Conservation (phyloP, 2,113 vertebrate genomes). For the Nesogale talazaci region DNA sequence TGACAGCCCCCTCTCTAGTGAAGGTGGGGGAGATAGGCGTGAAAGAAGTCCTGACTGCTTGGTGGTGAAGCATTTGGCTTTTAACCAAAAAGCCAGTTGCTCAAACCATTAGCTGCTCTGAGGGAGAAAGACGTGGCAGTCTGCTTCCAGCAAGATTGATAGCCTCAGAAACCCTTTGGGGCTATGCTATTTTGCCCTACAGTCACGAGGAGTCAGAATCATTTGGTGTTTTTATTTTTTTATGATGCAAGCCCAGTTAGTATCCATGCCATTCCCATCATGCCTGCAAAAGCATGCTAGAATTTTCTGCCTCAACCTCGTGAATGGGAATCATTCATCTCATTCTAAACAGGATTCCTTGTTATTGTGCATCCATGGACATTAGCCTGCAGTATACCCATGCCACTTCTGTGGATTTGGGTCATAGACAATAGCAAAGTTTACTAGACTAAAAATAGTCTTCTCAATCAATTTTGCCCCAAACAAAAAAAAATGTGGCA, state of each 20-base stretch:
- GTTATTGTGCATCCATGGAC: too few species aligned
- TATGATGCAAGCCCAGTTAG: not conserved
- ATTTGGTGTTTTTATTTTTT: not conserved
- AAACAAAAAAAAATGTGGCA: not conserved
- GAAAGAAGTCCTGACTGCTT: too few species aligned
- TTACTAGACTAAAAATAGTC: not conserved
- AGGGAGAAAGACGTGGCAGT: too few species aligned
- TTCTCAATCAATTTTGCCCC: conserved; percentile 9
- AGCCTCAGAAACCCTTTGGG: too few species aligned
- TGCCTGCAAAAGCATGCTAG: not conserved
- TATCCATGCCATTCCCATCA: not conserved
- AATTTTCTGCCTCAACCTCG: not conserved
- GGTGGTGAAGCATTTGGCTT: too few species aligned
- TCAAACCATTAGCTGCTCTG: too few species aligned
- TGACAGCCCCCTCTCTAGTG: not conserved
- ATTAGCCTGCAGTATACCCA: not conserved
- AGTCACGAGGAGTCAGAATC: too few species aligned
- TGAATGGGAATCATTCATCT: not conserved
- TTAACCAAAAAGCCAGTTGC: too few species aligned
- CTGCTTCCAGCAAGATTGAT: too few species aligned
- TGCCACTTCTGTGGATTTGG: not conserved
- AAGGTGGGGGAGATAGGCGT: too few species aligned
- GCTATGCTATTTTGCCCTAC: too few species aligned
- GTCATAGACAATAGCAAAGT: not conserved
- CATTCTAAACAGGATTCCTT: not conserved